phyloP scores from a whole-genome alignment of 1,140 invertebrate species.

The Nilaparvata lugens region DNA sequence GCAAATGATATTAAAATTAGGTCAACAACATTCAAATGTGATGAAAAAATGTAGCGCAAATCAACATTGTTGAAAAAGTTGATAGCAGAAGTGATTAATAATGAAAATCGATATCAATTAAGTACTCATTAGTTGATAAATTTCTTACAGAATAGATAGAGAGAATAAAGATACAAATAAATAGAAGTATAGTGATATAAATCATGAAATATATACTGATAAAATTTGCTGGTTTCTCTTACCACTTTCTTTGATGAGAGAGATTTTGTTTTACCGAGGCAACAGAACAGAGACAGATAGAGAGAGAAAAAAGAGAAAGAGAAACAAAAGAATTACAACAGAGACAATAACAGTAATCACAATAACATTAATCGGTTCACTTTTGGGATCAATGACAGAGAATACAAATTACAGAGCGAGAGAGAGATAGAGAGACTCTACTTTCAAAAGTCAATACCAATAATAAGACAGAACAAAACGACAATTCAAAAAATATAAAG shows the following conservation, averaged over 20 bases:
- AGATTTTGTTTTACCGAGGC: slow-evolving; percentile 23
- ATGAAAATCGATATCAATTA: background rate
- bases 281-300: slow-evolving; percentile 23
- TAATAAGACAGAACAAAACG: too few species aligned
- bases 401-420: too few species aligned
- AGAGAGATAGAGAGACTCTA: too few species aligned
- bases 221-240: slow-evolving; percentile 19
- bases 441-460: too few species aligned
- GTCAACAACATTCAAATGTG: too few species aligned
- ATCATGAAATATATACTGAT: slow-evolving; percentile 6
- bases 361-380: background rate
- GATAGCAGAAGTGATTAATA: background rate
- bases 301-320: slow-evolving; percentile 16
- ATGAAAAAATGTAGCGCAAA: background rate
- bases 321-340: slow-evolving; percentile 16
- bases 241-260: slow-evolving; percentile 28
- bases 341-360: background rate
- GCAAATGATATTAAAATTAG: too few species aligned
- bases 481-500: too few species aligned
- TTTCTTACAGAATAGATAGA: too few species aligned
- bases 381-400: background rate
- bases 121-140: too few species aligned
- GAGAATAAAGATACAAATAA: too few species aligned
- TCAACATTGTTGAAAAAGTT: slow-evolving; percentile 3
- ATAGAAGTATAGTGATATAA: background rate